Conservation (phyloP, 2,113 vertebrate species). For the Mirza zaza region DNA sequence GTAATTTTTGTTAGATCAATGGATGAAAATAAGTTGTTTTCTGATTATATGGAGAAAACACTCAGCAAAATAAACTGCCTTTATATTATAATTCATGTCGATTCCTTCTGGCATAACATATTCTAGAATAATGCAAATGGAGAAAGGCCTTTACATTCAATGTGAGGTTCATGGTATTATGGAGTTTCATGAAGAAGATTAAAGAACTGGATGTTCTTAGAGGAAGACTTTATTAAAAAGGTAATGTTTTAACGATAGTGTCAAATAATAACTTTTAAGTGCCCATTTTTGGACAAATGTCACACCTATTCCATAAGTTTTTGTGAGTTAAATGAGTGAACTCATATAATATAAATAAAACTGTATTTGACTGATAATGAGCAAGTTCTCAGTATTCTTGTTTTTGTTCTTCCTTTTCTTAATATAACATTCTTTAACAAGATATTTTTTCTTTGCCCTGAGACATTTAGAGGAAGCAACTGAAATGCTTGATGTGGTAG, state of each 20-base stretch:
- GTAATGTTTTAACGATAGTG: not conserved
- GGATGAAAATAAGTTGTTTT: not conserved
- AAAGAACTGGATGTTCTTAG: not conserved
- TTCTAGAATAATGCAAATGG: not conserved
- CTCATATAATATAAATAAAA: not conserved
- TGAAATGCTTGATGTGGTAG: not conserved
- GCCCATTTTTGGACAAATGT: not conserved
- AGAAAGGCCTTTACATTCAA: not conserved
- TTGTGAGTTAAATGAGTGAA: not conserved
- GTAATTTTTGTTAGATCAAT: not conserved
- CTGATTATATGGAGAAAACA: not conserved
- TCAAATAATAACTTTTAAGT: conserved; percentile 2
- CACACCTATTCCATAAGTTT: not conserved
- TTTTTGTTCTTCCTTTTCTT: not conserved
- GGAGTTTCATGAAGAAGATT: not conserved
- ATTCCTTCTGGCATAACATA: not conserved
- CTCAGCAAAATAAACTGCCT: not conserved
- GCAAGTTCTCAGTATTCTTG: not conserved
- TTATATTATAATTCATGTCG: not conserved
- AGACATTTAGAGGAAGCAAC: not conserved
- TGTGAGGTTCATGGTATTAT: not conserved
- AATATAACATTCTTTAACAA: not conserved
- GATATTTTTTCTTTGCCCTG: not conserved
- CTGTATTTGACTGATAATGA: not conserved
- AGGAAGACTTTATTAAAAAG: not conserved